These are phyloP conservation scores for Mycteria americana DNA, from an alignment of 2,797 vertebrate species.

Conservation along the genomic window DNA sequence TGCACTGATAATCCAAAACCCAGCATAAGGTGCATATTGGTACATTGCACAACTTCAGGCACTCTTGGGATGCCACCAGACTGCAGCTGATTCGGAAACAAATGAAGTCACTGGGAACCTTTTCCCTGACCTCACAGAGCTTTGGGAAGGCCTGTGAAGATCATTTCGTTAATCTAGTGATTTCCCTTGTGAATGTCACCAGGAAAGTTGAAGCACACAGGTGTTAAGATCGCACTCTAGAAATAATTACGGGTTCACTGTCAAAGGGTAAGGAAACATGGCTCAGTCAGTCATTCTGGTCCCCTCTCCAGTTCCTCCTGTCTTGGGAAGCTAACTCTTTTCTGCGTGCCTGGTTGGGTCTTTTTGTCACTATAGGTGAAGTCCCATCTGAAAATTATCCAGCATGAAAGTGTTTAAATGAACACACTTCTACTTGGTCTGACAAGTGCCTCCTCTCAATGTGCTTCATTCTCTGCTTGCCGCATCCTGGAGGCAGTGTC, in stretches of 20 bases:
- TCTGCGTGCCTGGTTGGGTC: not conserved
- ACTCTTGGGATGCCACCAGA: not conserved
- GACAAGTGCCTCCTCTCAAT: not conserved
- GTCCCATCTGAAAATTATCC: not conserved
- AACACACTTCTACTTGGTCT: not conserved
- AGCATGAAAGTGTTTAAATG: not conserved
- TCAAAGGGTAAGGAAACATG: not conserved
- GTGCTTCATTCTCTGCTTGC: not conserved
- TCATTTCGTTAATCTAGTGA: not conserved
- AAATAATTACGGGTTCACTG: not conserved
- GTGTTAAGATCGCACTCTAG: not conserved
- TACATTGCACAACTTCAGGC: not conserved
- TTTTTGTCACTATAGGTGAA: not conserved
- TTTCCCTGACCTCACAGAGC: not conserved
- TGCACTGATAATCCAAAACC: not conserved
- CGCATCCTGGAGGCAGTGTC: not conserved
- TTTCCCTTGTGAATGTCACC: not conserved
- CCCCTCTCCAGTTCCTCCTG: not conserved
- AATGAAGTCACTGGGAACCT: not conserved
- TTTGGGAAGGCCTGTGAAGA: not conserved
- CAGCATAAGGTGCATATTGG: not conserved
- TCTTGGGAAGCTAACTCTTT: not conserved
- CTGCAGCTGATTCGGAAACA: not conserved
- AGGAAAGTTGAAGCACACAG: not conserved
- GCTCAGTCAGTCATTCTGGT: not conserved